Base-by-base conservation (phyloP, 2,888 invertebrate species). In the Spodoptera exigua region DNA sequence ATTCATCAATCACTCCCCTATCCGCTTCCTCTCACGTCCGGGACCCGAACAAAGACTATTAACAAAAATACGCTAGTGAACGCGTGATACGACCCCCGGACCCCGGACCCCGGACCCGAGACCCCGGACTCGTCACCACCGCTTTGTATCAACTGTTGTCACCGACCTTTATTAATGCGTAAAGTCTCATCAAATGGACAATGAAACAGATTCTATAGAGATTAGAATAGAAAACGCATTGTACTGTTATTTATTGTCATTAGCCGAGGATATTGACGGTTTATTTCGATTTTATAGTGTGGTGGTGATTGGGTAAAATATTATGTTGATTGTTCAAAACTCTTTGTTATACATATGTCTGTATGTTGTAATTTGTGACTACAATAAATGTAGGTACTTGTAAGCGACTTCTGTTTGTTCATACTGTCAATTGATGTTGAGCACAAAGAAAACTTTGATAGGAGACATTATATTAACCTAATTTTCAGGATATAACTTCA, bases 51-150 rank as follows among this genome's bases (percentile, higher is more conserved):
- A 54, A 69, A 73, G 72, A 80, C 88, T 88, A 90, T 91, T 90
- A 89, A 88, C 89, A 87, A 87, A 89, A 90, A 89, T 83, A 82
- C 83, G 85, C 77, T 78, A 78, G 86, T 80, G 89, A 90, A 90
- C 87, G 88, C 76, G 71, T 85, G 88, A 89, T 88, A 89, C 82
- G 79, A 80, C 83, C 87, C 86, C 77, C 75, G 69, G 74, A 80
- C 70, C 78, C 76, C n/a, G n/a, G n/a, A n/a, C n/a, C 27, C 27
- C 27, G 9, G 27, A 27, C 27, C 27, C 27, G 7, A 5, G 27
- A 27, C 27, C 27, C 27, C 27, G 27, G 83, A 83, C 83, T 79
- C 85, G 86, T 84, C 88, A 85, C 84, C 78, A 80, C 69, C 82
- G 74, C 78, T 82, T 80, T 84, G 81, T 85, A 74, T 73, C 78